These are phyloP conservation scores for Coleophora flavipennella DNA, from an alignment of 2,888 invertebrate genomes.

Conservation along the genomic window DNA sequence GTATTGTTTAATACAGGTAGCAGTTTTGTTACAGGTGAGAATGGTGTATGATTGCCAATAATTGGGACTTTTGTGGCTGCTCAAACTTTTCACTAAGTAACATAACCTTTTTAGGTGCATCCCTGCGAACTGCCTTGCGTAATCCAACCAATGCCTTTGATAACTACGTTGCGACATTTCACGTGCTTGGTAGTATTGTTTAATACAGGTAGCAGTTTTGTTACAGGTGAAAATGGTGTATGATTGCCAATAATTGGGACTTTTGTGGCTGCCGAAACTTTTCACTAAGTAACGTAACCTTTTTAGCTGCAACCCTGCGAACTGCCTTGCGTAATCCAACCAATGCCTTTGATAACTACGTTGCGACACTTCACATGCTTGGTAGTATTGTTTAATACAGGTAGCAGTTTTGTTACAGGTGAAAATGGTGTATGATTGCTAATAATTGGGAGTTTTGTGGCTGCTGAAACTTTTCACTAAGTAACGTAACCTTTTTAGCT, in stretches of 20 bases:
- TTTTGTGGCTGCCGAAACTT: too few relatives aligned
- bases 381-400: not conserved
- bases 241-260: too few relatives aligned
- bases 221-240: too few relatives aligned
- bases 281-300: constrained; percentile 46
- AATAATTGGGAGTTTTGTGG: too few relatives aligned
- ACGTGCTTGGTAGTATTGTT: not conserved
- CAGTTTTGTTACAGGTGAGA: not conserved
- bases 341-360: not conserved
- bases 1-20: not conserved
- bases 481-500: constrained; percentile 30
- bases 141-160: constrained; percentile 10
- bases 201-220: not conserved
- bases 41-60: too few relatives aligned
- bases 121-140: constrained; percentile 18
- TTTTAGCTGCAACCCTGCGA: too few relatives aligned
- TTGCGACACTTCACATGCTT: not conserved
- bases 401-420: not conserved
- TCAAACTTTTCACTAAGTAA: constrained; percentile 29
- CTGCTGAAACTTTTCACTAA: constrained; percentile 27
- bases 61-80: too few relatives aligned
- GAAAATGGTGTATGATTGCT: too few relatives aligned
- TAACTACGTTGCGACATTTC: not conserved
- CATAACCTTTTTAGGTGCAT: constrained; percentile 28
- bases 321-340: constrained; percentile 23